Conservation (phyloP, 2,888 invertebrate species). For the Mythimna pallens region DNA sequence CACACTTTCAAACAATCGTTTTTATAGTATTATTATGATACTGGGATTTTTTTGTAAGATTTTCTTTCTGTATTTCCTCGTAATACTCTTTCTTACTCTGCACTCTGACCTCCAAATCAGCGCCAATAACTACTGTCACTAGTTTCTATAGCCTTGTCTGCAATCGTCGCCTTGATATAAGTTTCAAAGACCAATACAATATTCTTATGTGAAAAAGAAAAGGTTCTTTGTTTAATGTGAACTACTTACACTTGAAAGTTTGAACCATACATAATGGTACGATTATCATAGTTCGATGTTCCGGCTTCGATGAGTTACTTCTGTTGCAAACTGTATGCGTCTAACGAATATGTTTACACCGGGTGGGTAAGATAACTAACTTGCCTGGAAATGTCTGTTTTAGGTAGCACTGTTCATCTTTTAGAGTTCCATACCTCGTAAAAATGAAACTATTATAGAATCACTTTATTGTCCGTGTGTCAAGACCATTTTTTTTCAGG, state of each 20-base stretch:
- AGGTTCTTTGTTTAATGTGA: background rate
- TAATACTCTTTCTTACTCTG: background rate
- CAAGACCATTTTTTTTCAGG: no score
- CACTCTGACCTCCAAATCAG: background rate
- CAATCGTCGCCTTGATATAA: background rate
- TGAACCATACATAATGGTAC: background rate
- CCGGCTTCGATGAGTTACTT: background rate
- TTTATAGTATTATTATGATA: background rate
- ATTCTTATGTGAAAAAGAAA: background rate
- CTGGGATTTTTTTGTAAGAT: background rate
- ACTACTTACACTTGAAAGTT: no score
- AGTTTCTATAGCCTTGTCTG: background rate
- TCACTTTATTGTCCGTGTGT: no score
- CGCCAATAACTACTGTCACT: no score
- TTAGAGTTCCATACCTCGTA: no score
- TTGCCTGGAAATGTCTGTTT: no score
- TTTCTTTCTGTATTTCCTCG: background rate
- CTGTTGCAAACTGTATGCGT: no score
- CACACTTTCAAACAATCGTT: no score
- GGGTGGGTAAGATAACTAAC: no score
- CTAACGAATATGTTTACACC: no score
- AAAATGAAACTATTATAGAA: no score
- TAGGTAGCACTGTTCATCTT: no score
- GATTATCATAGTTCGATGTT: background rate
- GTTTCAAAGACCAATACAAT: background rate